Evolutionary conservation across 2,113 vertebrate species (phyloP).

Genomic region (Sebastes fasciatus): DNA sequence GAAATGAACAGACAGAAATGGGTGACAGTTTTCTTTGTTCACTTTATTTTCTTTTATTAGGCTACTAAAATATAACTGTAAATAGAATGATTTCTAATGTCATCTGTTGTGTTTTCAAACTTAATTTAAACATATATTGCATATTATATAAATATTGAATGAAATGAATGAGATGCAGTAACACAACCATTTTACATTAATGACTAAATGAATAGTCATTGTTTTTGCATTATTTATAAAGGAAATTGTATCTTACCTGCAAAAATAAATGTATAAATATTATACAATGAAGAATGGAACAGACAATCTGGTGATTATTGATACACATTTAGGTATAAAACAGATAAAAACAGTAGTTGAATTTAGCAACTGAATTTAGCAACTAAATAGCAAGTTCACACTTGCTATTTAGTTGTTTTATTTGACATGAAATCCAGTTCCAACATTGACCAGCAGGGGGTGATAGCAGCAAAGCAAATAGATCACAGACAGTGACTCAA

Average conservation of each 20-base stretch:
- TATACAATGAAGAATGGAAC: background rate
- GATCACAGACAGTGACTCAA: background rate
- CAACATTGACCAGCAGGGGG: conserved; percentile 62
- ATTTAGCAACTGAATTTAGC: no score
- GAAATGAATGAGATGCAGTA: conserved; percentile 8
- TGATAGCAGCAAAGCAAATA: conserved; percentile 49
- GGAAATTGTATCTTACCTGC: background rate
- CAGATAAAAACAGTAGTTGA: background rate
- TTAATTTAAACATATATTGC: conserved; percentile 8
- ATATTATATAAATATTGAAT: background rate
- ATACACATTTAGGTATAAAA: background rate
- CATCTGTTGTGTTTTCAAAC: background rate
- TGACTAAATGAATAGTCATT: conserved; percentile 3
- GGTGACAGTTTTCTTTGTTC: background rate
- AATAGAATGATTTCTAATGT: conserved; percentile 20
- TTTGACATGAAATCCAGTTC: conserved; percentile 1
- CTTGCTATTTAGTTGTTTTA: background rate
- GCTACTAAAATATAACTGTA: conserved; percentile 10
- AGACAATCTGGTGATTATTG: conserved; percentile 6
- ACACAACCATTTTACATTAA: background rate
- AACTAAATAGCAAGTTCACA: background rate
- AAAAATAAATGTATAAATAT: conserved; percentile 26
- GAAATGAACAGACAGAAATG: conserved; percentile 4
- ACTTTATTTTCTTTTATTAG: conserved; percentile 33
- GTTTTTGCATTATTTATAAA: conserved; percentile 7